Evolutionary conservation across 2,888 invertebrate genomes (phyloP).

Genomic region (Lasioglossum figueresi): DNA sequence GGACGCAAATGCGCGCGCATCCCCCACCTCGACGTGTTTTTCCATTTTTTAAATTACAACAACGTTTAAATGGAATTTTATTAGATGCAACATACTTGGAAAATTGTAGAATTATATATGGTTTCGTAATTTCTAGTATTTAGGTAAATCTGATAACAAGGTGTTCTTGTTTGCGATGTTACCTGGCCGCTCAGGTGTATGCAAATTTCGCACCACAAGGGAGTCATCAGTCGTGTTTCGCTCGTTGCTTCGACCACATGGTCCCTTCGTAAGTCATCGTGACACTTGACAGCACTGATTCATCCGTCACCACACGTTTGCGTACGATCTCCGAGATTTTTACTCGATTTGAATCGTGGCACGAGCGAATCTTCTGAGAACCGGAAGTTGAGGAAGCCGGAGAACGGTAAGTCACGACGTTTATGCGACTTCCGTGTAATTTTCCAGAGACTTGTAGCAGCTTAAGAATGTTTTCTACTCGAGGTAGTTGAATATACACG

Average conservation of each 20-base stretch:
- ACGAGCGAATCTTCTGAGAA: not conserved
- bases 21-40: not conserved
- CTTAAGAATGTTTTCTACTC: not conserved
- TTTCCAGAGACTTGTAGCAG: not conserved
- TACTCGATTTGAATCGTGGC: not conserved
- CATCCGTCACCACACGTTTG: not conserved
- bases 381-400: not conserved
- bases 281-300: not conserved
- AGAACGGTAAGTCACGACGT: not conserved
- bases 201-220: slow-evolving; percentile 2
- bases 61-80: not conserved
- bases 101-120: not conserved
- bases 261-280: slow-evolving; percentile 10
- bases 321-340: not conserved
- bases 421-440: not conserved
- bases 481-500: not conserved
- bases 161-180: not conserved
- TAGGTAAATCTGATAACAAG: not conserved
- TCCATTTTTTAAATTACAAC: not conserved
- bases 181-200: not conserved
- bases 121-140: not conserved
- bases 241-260: slow-evolving; percentile 30
- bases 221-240: slow-evolving; percentile 31
- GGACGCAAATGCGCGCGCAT: slow-evolving; percentile 29
- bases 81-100: not conserved